phyloP scores from a whole-genome alignment of 2,888 invertebrate species.

The Drosophila paramelanica region DNA sequence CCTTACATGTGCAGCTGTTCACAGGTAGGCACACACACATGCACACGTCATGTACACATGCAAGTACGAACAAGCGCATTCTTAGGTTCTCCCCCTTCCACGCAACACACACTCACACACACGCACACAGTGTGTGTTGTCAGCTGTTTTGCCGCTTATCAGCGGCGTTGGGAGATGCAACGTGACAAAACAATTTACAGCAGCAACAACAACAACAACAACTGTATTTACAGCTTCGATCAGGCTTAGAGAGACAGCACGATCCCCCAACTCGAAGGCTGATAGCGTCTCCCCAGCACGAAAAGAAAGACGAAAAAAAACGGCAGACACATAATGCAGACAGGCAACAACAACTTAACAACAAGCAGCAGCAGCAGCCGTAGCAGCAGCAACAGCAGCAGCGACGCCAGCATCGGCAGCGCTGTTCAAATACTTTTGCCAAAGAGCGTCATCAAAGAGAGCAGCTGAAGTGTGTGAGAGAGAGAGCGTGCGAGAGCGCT shows the following conservation, averaged over 20 bases:
- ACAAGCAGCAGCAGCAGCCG: conserved; percentile 13
- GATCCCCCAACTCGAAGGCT: conserved; percentile 51
- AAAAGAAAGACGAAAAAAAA: conserved; percentile 3
- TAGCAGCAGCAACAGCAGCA: not conserved
- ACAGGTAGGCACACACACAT: conserved; percentile 54
- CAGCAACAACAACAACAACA: conserved; percentile 18
- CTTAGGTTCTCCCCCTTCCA: not conserved
- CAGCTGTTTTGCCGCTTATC: conserved; percentile 55
- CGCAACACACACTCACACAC: not conserved
- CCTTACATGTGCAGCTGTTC: conserved; percentile 65
- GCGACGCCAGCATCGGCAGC: conserved; percentile 14
- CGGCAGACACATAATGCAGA: conserved; percentile 33
- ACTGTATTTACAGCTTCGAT: conserved; percentile 33
- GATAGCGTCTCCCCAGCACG: not conserved
- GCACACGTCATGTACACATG: conserved; percentile 4
- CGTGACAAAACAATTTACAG: conserved; percentile 21
- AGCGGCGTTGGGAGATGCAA: conserved; percentile 20
- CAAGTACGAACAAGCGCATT: conserved; percentile 3
- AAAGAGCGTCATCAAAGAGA: conserved; percentile 45
- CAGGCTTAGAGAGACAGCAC: conserved; percentile 29
- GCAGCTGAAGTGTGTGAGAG: conserved; percentile 7
- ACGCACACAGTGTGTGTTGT: conserved; percentile 15
- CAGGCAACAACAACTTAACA: conserved; percentile 33
- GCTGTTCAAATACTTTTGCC: conserved; percentile 31
- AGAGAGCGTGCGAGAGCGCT: conserved; percentile 20